Evolutionary conservation across 2,888 invertebrate genomes (phyloP).

Genomic region (Torymus aiolomorphi): DNA sequence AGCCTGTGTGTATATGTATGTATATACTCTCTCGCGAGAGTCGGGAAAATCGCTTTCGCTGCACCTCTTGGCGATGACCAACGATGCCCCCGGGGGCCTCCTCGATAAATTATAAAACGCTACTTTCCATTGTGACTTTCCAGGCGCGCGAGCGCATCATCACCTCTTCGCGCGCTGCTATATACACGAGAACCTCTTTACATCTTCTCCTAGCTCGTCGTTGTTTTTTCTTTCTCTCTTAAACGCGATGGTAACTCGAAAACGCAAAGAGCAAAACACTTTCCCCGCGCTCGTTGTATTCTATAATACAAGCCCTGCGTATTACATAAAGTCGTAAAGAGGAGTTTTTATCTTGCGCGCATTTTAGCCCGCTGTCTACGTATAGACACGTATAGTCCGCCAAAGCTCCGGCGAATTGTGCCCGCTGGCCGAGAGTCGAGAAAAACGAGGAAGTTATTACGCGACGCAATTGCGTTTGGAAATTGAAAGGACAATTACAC

Average conservation of each 20-base stretch:
- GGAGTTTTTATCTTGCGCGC: slow-evolving; percentile 7
- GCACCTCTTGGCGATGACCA: slow-evolving; percentile 61
- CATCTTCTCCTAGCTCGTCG: too few species aligned
- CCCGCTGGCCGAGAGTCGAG: not conserved
- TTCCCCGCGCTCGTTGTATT: slow-evolving; percentile 6
- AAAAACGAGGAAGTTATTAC: slow-evolving; percentile 48
- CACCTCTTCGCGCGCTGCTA: slow-evolving; percentile 6
- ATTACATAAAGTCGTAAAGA: slow-evolving; percentile 30
- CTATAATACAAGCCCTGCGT: too few species aligned
- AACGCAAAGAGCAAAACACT: slow-evolving; percentile 21
- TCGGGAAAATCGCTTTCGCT: slow-evolving; percentile 65
- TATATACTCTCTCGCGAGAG: too few species aligned
- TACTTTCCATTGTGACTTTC: slow-evolving; percentile 58
- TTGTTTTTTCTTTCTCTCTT: slow-evolving; percentile 3
- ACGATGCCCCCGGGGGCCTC: slow-evolving; percentile 59
- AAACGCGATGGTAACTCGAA: not conserved
- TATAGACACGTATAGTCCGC: slow-evolving; percentile 2
- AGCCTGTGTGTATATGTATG: not conserved
- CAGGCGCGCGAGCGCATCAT: slow-evolving; percentile 17
- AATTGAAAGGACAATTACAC: slow-evolving; percentile 42
- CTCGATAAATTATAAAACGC: slow-evolving; percentile 52
- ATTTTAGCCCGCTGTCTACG: not conserved
- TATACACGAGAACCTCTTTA: not conserved
- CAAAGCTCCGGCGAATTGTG: too few species aligned
- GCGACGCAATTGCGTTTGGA: slow-evolving; percentile 48